Base-by-base conservation (phyloP, 2,797 vertebrate genomes). In the Leontopithecus rosalia region DNA sequence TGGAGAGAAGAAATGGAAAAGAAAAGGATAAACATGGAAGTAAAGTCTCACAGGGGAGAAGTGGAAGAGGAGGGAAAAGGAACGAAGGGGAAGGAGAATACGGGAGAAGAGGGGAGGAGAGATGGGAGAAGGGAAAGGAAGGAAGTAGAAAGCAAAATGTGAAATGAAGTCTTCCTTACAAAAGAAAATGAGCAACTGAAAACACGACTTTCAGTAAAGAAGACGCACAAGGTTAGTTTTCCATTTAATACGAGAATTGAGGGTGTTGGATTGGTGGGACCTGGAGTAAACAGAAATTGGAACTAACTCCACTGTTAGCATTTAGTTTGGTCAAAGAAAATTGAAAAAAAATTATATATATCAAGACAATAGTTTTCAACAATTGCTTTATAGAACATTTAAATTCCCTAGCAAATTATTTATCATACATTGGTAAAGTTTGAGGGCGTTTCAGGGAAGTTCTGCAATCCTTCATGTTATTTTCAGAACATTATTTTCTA, bases 51-150 rank as follows among this genome's bases (percentile, higher is more conserved):
- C 4, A 30, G 12, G 14, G 26, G 10, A 17, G 9, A 39, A 86
- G 22, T 24, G 4, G 12, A 33, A 52, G 3, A 10, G 10, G 10
- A 24, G 1, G 26, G 0, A 3, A 3, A 36, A 4, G 2, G 4
- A 3, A 22, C 36, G 39, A 6, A 0, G 30, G 1, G 13, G 22
- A 17, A 24, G 3, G 41, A 6, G 2, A 43, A 24, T 8, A 7
- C 3, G 15, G 15, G 0, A 5, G 1, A 5, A 3, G 30, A 48
- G 43, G 7, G 26, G 4, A 52, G 9, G 20, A 3, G 2, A 9
- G 24, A 14, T 0, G 6, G 61, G 6, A 36, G 20, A 52, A 20
- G 30, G 20, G 4, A 15, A 50, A 64, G 48, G 36, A 26, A 55
- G 67, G 24, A 57, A 43, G n/a, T 14, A 15, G 7, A 39, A 86